phyloP scores from a whole-genome alignment of 1,140 invertebrate species.

The Idris sp. region DNA sequence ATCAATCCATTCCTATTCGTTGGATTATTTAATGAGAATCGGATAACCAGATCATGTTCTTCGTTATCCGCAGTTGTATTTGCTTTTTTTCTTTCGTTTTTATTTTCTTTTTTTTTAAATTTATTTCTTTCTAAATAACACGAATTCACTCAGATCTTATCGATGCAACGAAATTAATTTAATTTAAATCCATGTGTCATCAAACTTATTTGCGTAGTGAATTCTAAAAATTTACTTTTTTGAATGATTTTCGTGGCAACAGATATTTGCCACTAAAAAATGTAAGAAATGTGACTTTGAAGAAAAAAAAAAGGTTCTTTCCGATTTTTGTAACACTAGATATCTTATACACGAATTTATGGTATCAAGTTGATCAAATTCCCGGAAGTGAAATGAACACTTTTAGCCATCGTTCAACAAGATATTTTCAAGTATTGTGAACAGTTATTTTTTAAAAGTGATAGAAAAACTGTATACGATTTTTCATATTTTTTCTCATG shows the following conservation, averaged over 20 bases:
- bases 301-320: too few species aligned
- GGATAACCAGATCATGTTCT: conserved; percentile 58
- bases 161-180: conserved; percentile 38
- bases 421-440: too few species aligned
- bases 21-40: conserved; percentile 58
- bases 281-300: too few species aligned
- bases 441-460: too few species aligned
- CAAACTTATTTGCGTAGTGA: neutral
- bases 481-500: too few species aligned
- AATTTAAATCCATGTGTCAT: conserved; percentile 25
- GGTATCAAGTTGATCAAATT: conserved; percentile 68
- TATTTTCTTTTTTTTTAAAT: conserved; percentile 47
- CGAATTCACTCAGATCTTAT: conserved; percentile 46
- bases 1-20: conserved; percentile 57
- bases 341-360: conserved; percentile 36
- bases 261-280: too few species aligned
- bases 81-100: too few species aligned
- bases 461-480: too few species aligned
- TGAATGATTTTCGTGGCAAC: too few species aligned
- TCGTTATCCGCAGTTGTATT: conserved; percentile 54
- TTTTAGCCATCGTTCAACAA: conserved; percentile 8
- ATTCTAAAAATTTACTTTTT: too few species aligned
- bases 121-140: conserved; percentile 40
- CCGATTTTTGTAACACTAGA: conserved; percentile 51
- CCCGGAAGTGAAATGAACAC: conserved; percentile 69